A percentile compares a stretch with the other conserved stretches of the same genome.
These are phyloP conservation scores for Asbolus verrucosus DNA, from an alignment of 1,140 invertebrate species.

Conservation along the genomic window DNA sequence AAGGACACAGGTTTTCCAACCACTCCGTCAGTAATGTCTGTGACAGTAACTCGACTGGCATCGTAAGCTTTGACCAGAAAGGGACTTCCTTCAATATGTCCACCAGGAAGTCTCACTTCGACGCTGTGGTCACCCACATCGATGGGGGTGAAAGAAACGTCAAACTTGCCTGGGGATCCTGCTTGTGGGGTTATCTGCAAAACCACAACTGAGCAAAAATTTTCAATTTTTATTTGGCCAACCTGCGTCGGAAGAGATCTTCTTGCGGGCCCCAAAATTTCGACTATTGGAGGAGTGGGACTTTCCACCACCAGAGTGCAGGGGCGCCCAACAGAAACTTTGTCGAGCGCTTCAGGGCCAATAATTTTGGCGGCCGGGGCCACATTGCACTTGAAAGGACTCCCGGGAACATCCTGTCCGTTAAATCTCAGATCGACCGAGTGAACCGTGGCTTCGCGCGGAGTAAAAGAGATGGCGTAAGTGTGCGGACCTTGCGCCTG, in stretches of 20 bases:
- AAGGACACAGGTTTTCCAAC: constrained; percentile 94
- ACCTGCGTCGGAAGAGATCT: constrained; percentile 78
- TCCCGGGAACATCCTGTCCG: constrained; percentile 92
- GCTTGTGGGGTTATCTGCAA: constrained; percentile 61
- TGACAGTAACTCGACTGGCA: constrained; percentile 89
- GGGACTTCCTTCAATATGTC: constrained; percentile 92
- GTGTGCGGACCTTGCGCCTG: constrained; percentile 94
- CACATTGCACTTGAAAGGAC: constrained; percentile 71
- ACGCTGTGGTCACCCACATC: constrained; percentile 96
- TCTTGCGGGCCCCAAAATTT: constrained; percentile 81
- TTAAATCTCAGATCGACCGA: constrained; percentile 96
- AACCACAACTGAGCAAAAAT: constrained; percentile 1
- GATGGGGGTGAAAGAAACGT: constrained; percentile 85
- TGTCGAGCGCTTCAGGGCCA: constrained; percentile 86
- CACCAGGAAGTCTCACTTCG: constrained; percentile 81
- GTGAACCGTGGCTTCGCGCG: constrained; percentile 88
- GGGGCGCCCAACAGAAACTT: constrained; percentile 88
- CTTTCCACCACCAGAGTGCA: constrained; percentile 90
- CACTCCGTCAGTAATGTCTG: constrained; percentile 88
- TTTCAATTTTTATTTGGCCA: constrained; percentile 60
- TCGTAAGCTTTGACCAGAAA: constrained; percentile 97
- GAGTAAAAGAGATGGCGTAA: constrained; percentile 97
- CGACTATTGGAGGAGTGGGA: constrained; percentile 79
- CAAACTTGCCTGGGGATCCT: constrained; percentile 65
- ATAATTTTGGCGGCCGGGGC: constrained; percentile 81